A percentile compares a stretch with the other conserved stretches of the same genome.
Evolutionary conservation across 2,797 vertebrate species (phyloP).

Genomic region (Tachyglossus aculeatus): DNA sequence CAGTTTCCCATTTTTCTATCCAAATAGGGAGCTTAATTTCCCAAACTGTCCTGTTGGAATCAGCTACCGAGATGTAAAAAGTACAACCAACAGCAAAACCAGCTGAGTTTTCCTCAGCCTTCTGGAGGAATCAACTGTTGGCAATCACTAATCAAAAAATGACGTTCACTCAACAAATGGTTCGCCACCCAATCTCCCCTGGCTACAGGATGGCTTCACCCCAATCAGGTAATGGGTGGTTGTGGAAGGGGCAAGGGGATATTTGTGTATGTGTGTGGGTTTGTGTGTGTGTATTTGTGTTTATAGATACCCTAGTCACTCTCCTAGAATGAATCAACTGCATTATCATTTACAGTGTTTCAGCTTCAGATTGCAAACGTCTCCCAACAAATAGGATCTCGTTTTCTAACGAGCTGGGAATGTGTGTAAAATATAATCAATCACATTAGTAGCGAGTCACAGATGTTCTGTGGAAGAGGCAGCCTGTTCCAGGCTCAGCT

Average conservation of each 20-base stretch:
- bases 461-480: conserved; percentile 45
- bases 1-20: background rate
- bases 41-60: no score
- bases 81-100: no score
- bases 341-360: conserved; percentile 48
- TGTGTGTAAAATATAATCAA: conserved; percentile 57
- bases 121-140: no score
- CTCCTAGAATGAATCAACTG: conserved; percentile 41
- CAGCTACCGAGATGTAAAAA: no score
- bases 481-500: conserved; percentile 37
- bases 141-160: no score
- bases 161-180: no score
- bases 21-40: no score
- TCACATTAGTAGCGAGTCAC: conserved; percentile 43
- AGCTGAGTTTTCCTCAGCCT: no score
- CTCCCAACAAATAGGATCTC: conserved; percentile 57
- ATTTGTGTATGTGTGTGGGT: background rate
- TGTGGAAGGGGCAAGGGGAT: no score
- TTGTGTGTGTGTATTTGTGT: conserved; percentile 10
- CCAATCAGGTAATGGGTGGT: no score
- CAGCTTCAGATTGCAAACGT: conserved; percentile 56
- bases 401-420: conserved; percentile 53
- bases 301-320: conserved; percentile 19
- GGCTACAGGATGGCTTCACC: no score
- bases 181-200: no score